A percentile compares a stretch with the other conserved stretches of the same genome.
Evolutionary conservation across 2,888 invertebrate genomes (phyloP).

Genomic region (Eupithecia vulgata): DNA sequence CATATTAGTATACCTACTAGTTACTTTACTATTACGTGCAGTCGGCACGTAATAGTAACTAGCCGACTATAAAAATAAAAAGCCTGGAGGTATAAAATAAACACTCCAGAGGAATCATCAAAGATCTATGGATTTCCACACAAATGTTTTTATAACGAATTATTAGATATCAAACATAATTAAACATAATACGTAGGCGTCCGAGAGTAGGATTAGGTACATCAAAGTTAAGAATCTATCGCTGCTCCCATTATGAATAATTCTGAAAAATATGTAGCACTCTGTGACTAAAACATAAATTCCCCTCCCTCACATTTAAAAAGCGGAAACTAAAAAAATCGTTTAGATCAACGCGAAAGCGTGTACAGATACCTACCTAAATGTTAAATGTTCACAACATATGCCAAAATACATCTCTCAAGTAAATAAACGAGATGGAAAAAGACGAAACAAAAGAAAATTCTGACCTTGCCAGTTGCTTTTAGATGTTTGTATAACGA

Average conservation of each 20-base stretch:
- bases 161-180: conserved; percentile 1
- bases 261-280: neutral
- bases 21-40: too few species aligned
- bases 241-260: neutral
- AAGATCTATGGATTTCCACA: neutral
- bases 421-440: too few species aligned
- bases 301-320: neutral
- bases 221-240: conserved; percentile 1
- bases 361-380: neutral
- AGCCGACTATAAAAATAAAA: too few species aligned
- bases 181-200: neutral
- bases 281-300: conserved; percentile 4
- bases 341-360: neutral
- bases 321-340: neutral
- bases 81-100: neutral
- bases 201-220: neutral
- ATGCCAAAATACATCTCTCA: too few species aligned
- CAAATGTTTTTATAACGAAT: neutral
- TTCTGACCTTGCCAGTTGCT: too few species aligned
- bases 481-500: too few species aligned
- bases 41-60: too few species aligned
- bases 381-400: too few species aligned
- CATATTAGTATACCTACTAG: too few species aligned
- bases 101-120: neutral
- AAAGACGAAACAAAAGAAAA: too few species aligned